Conservation (phyloP, 2,797 vertebrate species). For the Manis javanica region DNA sequence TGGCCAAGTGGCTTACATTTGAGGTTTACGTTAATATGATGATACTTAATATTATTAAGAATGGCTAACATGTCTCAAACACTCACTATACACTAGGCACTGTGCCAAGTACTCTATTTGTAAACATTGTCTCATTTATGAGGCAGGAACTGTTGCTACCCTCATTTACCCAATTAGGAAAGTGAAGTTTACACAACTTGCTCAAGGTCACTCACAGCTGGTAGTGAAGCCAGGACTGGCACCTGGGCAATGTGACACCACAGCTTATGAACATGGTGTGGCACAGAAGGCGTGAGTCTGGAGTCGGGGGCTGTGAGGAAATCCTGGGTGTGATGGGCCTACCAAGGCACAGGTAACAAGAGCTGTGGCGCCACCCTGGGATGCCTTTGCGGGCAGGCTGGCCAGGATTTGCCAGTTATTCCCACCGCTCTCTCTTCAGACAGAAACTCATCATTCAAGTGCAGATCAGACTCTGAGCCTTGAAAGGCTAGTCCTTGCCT, state of each 20-base stretch:
- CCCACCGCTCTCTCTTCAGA: background rate
- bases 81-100: background rate
- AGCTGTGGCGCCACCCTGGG: fast-evolving
- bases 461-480: background rate
- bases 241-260: background rate
- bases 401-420: background rate
- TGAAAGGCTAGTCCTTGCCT: background rate
- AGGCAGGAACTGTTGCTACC: background rate
- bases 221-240: background rate
- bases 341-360: background rate
- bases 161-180: background rate
- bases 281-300: background rate
- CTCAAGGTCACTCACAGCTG: conserved; percentile 42
- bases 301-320: background rate
- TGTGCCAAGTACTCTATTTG: background rate
- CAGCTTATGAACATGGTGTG: background rate
- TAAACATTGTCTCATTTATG: background rate
- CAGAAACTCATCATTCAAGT: background rate
- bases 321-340: background rate
- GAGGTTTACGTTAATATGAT: background rate
- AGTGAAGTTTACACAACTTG: background rate
- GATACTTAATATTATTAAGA: background rate
- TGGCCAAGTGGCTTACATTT: background rate
- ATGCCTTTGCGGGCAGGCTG: background rate
- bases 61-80: background rate